Percentiles rank a stretch among this genome's conserved stretches.
These are phyloP conservation scores for Sylvietta virens DNA, from an alignment of 2,113 vertebrate genomes.

Conservation along the genomic window DNA sequence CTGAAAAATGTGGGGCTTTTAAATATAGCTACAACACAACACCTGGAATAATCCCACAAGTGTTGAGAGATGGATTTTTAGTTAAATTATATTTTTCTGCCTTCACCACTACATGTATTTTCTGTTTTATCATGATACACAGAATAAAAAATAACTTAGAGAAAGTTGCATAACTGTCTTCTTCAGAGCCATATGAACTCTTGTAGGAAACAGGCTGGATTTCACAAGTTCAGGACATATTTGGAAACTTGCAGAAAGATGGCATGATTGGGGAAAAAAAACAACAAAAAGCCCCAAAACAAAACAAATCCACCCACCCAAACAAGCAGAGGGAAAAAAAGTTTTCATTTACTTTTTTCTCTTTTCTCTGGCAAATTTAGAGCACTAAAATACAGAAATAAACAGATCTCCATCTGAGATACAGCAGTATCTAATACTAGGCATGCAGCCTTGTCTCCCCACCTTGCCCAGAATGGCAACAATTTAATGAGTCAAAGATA, in stretches of 20 bases:
- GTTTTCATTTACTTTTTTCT: neutral
- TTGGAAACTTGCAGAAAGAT: neutral
- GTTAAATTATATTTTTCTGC: neutral
- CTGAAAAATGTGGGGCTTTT: rapidly evolving
- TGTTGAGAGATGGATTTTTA: neutral
- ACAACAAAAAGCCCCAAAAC: neutral
- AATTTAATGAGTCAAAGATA: neutral
- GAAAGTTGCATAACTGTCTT: neutral
- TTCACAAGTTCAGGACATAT: neutral
- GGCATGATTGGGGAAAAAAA: neutral
- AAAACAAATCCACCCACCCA: neutral
- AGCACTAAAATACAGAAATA: neutral
- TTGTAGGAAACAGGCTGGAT: neutral
- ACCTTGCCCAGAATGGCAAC: neutral
- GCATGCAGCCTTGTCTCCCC: neutral
- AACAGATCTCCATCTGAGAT: neutral
- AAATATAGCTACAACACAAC: neutral
- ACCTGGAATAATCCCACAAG: neutral
- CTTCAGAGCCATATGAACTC: neutral
- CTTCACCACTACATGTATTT: neutral
- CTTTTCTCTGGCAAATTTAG: neutral
- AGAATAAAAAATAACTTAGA: neutral
- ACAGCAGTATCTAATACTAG: neutral
- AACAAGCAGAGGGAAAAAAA: too few relatives aligned
- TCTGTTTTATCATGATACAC: neutral